phyloP scores from a whole-genome alignment of 1,140 invertebrate genomes.

The Euura lappo region DNA sequence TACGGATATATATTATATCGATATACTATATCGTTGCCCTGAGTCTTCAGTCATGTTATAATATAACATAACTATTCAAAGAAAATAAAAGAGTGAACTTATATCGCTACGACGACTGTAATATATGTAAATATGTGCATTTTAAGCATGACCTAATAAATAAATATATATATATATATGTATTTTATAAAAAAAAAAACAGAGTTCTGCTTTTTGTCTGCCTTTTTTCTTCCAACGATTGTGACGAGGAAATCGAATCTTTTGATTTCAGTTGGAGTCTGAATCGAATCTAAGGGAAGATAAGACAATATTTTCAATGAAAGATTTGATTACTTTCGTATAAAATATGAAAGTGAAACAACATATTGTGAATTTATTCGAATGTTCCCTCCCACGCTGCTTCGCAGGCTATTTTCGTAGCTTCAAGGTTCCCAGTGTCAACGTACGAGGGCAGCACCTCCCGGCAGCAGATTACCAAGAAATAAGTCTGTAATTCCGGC shows the following conservation, averaged over 20 bases:
- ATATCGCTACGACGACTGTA: constrained; percentile 8
- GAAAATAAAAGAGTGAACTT: background rate
- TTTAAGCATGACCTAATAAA: constrained; percentile 13
- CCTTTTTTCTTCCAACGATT: background rate
- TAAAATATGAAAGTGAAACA: too few relatives aligned
- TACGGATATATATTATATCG: constrained; percentile 7
- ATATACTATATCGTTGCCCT: constrained; percentile 10
- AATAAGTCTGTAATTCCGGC: too few relatives aligned
- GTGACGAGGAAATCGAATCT: background rate
- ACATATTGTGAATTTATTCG: too few relatives aligned
- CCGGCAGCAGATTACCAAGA: too few relatives aligned
- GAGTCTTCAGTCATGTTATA: constrained; percentile 2
- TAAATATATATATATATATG: constrained; percentile 8
- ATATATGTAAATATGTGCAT: constrained; percentile 12
- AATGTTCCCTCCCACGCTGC: too few relatives aligned
- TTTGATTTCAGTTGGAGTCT: too few relatives aligned
- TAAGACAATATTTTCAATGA: too few relatives aligned
- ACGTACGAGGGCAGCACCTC: too few relatives aligned
- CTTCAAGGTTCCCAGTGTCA: too few relatives aligned
- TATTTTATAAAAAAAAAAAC: background rate
- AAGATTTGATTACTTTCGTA: too few relatives aligned
- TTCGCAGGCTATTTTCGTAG: too few relatives aligned
- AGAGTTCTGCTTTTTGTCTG: background rate
- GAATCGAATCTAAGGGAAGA: too few relatives aligned
- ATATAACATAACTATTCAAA: background rate